Percentiles rank a stretch among this genome's conserved stretches.
phyloP scores from a whole-genome alignment of 2,113 vertebrate species.

The Pedionomus torquatus region DNA sequence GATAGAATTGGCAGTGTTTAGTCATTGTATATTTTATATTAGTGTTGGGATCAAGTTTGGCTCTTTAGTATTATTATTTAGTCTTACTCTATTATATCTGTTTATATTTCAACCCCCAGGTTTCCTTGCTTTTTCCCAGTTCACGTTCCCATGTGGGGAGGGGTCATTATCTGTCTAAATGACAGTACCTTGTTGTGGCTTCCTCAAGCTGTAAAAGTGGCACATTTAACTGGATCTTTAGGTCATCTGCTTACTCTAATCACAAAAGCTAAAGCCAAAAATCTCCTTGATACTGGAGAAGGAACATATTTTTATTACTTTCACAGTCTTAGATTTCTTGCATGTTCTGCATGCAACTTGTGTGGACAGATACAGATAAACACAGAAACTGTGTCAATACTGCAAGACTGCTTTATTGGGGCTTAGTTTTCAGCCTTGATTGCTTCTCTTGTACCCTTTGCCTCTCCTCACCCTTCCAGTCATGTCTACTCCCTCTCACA shows the following conservation, averaged over 20 bases:
- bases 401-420: not conserved
- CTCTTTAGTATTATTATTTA: not conserved
- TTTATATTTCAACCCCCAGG: not conserved
- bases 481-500: rapidly evolving
- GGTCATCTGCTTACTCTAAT: not conserved
- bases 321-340: not conserved
- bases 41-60: not conserved
- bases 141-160: not conserved
- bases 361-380: not conserved
- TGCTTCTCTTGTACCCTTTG: rapidly evolving
- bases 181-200: not conserved
- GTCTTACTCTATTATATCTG: not conserved
- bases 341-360: not conserved
- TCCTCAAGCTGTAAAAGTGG: not conserved
- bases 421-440: not conserved
- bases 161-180: not conserved
- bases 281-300: not conserved
- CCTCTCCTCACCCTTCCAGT: not conserved
- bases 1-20: not conserved
- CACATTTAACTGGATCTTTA: not conserved
- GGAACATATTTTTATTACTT: not conserved
- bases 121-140: not conserved
- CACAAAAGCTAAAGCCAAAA: not conserved
- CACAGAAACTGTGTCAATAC: not conserved
- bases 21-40: not conserved